A percentile compares a stretch with the other conserved stretches of the same genome.
Evolutionary conservation across 64 coral and sea anemone species (phyloP).

Genomic region (Porites lutea): DNA sequence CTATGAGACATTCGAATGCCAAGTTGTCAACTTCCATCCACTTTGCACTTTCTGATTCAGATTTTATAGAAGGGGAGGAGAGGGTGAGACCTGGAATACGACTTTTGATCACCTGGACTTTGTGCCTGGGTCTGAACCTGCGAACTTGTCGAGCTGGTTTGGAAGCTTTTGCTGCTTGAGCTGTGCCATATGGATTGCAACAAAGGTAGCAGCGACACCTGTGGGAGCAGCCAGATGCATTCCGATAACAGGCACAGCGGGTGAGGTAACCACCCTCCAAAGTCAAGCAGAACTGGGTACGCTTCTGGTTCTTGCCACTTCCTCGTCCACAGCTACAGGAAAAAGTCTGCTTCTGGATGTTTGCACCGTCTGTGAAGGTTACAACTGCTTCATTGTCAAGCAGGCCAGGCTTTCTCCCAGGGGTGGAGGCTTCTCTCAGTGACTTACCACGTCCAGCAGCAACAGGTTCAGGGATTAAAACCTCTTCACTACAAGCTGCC

Average conservation of each 20-base stretch:
- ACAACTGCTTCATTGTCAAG: conserved; percentile 14
- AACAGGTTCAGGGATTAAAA: neutral
- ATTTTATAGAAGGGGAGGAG: neutral
- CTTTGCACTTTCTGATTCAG: neutral
- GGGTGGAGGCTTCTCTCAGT: neutral
- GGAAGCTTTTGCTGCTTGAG: conserved; percentile 42
- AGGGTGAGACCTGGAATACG: conserved; percentile 4
- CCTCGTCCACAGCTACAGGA: conserved; percentile 70
- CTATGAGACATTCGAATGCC: conserved; percentile 53
- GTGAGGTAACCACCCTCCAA: conserved; percentile 63
- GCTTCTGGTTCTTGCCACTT: conserved; percentile 51
- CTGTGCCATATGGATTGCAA: conserved; percentile 71
- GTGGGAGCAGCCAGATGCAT: conserved; percentile 56
- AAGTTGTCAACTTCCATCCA: conserved; percentile 58
- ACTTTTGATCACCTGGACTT: conserved; percentile 61
- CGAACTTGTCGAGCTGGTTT: conserved; percentile 48
- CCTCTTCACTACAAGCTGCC: neutral
- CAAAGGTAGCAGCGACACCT: conserved; percentile 68
- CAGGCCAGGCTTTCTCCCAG: neutral
- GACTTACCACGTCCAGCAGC: neutral
- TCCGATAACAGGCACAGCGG: conserved; percentile 66
- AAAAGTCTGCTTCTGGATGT: conserved; percentile 35
- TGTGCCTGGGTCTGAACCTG: conserved; percentile 62
- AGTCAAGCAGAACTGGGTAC: conserved; percentile 61
- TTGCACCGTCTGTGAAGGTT: conserved; percentile 5